phyloP scores from a whole-genome alignment of 2,113 vertebrate species.

The Irena cyanogastra region DNA sequence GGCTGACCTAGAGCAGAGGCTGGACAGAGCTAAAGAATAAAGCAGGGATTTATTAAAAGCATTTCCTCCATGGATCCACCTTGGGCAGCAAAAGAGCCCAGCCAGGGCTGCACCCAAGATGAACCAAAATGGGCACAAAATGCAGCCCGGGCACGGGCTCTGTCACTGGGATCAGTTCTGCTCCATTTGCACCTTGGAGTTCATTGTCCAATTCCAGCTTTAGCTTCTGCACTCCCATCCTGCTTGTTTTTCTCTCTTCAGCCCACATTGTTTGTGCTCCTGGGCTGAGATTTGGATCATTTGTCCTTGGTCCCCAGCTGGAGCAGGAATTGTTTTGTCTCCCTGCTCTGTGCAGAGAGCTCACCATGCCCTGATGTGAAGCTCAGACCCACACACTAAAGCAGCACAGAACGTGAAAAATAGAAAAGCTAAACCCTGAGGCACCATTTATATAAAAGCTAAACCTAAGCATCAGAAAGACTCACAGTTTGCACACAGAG shows the following conservation, averaged over 20 bases:
- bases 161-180: neutral
- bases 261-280: neutral
- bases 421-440: neutral
- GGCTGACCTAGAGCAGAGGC: neutral
- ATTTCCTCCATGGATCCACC: neutral
- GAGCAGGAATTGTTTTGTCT: neutral
- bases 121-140: neutral
- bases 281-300: neutral
- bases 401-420: neutral
- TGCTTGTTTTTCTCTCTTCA: neutral
- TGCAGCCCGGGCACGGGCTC: neutral
- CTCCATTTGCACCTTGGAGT: neutral
- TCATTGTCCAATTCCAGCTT: neutral
- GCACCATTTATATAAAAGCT: neutral
- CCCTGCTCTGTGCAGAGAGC: neutral
- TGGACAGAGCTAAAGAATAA: neutral
- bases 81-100: neutral
- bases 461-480: neutral
- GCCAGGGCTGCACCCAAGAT: neutral
- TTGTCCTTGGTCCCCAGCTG: neutral
- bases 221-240: neutral
- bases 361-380: neutral
- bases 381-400: neutral
- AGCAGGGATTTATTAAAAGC: neutral
- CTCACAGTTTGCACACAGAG: neutral